phyloP scores from a whole-genome alignment of 2,888 invertebrate genomes.

The Danaus chrysippus region DNA sequence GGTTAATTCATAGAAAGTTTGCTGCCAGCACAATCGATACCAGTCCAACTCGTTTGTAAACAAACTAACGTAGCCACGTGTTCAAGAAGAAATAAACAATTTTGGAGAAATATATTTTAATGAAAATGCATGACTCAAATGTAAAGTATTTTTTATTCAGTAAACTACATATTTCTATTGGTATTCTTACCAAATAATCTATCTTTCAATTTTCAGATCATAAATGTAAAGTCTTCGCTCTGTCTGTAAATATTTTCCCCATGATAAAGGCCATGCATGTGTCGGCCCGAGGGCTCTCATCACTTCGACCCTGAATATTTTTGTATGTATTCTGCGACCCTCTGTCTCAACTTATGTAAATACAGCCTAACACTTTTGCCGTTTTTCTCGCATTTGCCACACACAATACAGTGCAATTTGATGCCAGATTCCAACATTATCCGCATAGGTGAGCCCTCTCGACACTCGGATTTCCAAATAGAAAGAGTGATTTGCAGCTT shows the following conservation, averaged over 20 bases:
- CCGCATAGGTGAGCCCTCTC: conserved; percentile 56
- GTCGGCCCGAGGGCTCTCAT: conserved; percentile 69
- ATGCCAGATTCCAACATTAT: conserved; percentile 66
- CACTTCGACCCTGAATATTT: conserved; percentile 76
- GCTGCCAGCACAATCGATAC: conserved; percentile 73
- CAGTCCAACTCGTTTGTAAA: conserved; percentile 64
- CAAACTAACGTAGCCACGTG: conserved; percentile 39
- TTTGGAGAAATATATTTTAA: neutral
- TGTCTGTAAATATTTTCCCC: conserved; percentile 71
- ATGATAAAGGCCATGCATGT: conserved; percentile 68
- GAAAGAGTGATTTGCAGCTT: conserved; percentile 60
- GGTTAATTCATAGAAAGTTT: conserved; percentile 79
- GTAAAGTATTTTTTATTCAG: conserved; percentile 17
- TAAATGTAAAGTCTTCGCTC: conserved; percentile 65
- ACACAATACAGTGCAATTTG: conserved; percentile 77
- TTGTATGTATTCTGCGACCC: conserved; percentile 62
- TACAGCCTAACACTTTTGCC: conserved; percentile 72
- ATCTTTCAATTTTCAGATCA: conserved; percentile 51
- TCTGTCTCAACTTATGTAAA: conserved; percentile 79
- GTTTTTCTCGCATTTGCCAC: conserved; percentile 74
- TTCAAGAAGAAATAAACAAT: conserved; percentile 6
- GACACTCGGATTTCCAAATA: conserved; percentile 51
- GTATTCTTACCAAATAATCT: conserved; percentile 14
- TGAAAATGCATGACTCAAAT: conserved; percentile 10
- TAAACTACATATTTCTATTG: conserved; percentile 16